phyloP scores from a whole-genome alignment of 2,888 invertebrate species.

The Anoncus sp. region DNA sequence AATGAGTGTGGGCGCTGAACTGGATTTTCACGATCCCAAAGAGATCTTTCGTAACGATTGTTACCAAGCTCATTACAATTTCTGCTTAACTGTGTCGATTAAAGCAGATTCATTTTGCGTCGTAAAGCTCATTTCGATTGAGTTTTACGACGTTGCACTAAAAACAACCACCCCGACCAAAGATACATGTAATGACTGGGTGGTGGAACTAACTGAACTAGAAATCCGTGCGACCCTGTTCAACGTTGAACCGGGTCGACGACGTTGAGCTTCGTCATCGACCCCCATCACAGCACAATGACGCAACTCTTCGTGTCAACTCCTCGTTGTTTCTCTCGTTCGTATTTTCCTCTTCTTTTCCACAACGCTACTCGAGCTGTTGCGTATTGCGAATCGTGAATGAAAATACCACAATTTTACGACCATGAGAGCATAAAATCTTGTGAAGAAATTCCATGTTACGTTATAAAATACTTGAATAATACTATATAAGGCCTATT shows the following conservation, averaged over 20 bases:
- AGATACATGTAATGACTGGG: constrained; percentile 40
- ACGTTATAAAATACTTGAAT: background rate
- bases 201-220: constrained; percentile 50
- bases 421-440: background rate
- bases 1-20: background rate
- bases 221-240: constrained; percentile 10
- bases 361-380: background rate
- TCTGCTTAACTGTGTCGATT: background rate
- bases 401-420: background rate
- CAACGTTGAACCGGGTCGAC: background rate
- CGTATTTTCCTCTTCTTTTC: background rate
- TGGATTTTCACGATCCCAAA: background rate
- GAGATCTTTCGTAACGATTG: background rate
- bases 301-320: constrained; percentile 14
- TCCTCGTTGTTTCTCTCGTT: too few relatives aligned
- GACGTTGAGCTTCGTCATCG: too few relatives aligned
- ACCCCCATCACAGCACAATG: constrained; percentile 17
- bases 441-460: background rate
- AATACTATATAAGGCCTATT: background rate
- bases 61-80: background rate
- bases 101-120: too few relatives aligned
- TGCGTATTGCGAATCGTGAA: constrained; percentile 7
- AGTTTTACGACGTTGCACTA: constrained; percentile 1
- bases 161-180: constrained; percentile 3
- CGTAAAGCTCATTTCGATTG: background rate